Evolutionary conservation across 1,140 invertebrate genomes (phyloP), one percentile per base, ranked within the genome.

Genomic region (Anoplophora glabripennis): DNA sequence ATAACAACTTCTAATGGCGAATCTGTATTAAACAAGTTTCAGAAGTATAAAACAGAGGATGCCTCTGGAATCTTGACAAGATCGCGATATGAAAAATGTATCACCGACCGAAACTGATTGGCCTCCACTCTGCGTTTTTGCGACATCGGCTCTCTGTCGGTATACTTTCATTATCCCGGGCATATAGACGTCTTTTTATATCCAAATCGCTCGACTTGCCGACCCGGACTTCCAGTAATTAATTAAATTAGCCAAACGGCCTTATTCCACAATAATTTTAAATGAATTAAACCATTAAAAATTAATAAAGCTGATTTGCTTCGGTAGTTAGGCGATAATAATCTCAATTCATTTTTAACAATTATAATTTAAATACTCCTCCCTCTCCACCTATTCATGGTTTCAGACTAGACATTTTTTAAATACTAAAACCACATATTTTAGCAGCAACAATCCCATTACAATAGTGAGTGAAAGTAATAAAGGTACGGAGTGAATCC

Each of bases 31-130:
- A 54, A 44, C 52, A 34, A 37, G 47, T 44, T 44, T 15, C 18
- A 44, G 52, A 28, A 41, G 52, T 44, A 54, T 40, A 54, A 54
- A 54, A 53, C 53, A 53, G 15, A 53, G 52, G 54, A 59, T 57
- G 61, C 57, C 61, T 36, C 14, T 58, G 51, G 61, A 63, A 59
- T 63, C 57, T 59, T 63, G 61, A 63, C 61, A 63, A 63, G 57
- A 47, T 36, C 52, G 53, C 57, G 57, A 63, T 63, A 63, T 63
- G 61, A 63, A 63, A 63, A 63, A 63, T 59, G 61, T 63, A 63
- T 63, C 57, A 59, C 61, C 40, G 61, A 45, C 42, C 57, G 41
- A 37, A 63, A 63, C 61, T 63, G 61, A 63, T 63, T 63, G 61
- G 61, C 57, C 59, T 56, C 57, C 53, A 59, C 38, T 51, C 44